phyloP scores from a whole-genome alignment of 2,113 vertebrate species.

The Hippopotamus amphibius region DNA sequence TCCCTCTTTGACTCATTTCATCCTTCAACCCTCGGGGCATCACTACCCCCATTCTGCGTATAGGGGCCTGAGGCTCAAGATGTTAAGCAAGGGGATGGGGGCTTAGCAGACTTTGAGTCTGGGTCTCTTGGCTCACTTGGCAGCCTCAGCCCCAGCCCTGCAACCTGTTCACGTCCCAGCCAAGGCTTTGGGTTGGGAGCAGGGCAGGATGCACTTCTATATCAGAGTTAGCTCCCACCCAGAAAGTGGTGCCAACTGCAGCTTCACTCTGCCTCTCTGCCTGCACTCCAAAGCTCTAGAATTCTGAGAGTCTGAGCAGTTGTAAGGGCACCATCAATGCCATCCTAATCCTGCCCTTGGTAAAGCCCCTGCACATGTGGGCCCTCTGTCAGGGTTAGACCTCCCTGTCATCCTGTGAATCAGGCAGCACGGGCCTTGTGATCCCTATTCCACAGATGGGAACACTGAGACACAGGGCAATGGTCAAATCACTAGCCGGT shows the following conservation, averaged over 20 bases:
- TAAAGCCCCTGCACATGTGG: not conserved
- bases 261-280: not conserved
- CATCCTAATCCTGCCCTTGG: not conserved
- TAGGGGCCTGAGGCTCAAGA: not conserved
- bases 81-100: not conserved
- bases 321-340: not conserved
- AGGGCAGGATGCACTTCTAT: not conserved
- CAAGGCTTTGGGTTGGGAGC: not conserved
- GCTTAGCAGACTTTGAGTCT: not conserved
- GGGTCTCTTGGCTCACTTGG: not conserved
- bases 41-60: not conserved
- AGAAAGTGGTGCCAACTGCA: not conserved
- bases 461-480: not conserved
- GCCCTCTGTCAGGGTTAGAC: not conserved
- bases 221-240: not conserved
- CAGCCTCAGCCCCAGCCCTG: not conserved
- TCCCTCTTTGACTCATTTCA: constrained; percentile 17
- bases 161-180: not conserved
- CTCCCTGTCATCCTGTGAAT: not conserved
- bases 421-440: not conserved
- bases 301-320: not conserved
- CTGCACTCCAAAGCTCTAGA: not conserved
- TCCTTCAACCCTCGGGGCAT: not conserved
- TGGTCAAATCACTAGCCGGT: not conserved
- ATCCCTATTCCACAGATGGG: not conserved